Conservation (phyloP, 2,888 invertebrate genomes). For the Homarus gammarus region DNA sequence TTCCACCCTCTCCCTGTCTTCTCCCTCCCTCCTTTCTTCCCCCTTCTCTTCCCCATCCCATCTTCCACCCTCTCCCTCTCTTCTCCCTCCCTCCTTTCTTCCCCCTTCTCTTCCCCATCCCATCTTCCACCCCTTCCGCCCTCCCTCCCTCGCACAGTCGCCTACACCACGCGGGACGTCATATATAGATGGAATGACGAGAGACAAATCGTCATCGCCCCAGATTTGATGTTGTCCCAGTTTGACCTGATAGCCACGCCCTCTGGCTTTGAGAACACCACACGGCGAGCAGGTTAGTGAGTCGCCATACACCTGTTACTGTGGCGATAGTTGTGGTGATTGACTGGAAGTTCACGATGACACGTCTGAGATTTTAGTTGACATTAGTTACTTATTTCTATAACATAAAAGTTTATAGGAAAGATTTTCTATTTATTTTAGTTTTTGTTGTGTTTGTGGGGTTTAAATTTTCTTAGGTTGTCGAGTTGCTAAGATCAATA, state of each 20-base stretch:
- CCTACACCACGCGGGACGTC: constrained; percentile 86
- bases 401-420: too few species aligned
- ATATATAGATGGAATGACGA: constrained; percentile 87
- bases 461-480: too few species aligned
- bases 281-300: neutral
- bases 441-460: too few species aligned
- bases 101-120: neutral
- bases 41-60: neutral
- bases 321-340: neutral
- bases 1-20: constrained; percentile 7
- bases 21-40: neutral
- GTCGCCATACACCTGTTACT: too few species aligned
- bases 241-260: constrained; percentile 89
- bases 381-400: too few species aligned
- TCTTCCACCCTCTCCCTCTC: constrained; percentile 7
- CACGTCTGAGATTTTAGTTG: too few species aligned
- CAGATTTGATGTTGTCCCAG: constrained; percentile 90
- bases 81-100: neutral
- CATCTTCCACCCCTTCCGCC: neutral
- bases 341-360: too few species aligned
- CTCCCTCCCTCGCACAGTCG: neutral
- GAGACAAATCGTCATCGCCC: constrained; percentile 87
- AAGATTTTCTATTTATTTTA: too few species aligned
- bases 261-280: constrained; percentile 25
- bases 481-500: too few species aligned